These are phyloP conservation scores for Chalcosyrphus nemorum DNA, from an alignment of 2,888 invertebrate species.

Conservation along the genomic window DNA sequence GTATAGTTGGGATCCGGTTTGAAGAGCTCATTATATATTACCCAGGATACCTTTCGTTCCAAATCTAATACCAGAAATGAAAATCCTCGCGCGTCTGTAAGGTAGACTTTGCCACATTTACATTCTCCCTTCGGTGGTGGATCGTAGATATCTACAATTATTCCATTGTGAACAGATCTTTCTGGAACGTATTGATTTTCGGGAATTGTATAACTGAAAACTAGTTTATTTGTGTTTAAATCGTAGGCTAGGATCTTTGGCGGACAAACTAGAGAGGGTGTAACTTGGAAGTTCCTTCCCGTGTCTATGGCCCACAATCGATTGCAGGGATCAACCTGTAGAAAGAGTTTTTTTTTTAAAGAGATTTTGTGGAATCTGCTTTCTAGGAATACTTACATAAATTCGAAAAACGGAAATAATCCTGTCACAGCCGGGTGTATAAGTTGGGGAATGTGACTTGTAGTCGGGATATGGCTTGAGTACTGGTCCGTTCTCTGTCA, in stretches of 20 bases:
- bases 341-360: background rate
- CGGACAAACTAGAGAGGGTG: slow-evolving; percentile 15
- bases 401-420: slow-evolving; percentile 61
- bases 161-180: slow-evolving; percentile 41
- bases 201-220: slow-evolving; percentile 35
- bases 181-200: slow-evolving; percentile 46
- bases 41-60: slow-evolving; percentile 18
- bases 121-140: slow-evolving; percentile 81
- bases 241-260: slow-evolving; percentile 52
- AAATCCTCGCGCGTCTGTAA: slow-evolving; percentile 85
- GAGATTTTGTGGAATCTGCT: background rate
- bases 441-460: slow-evolving; percentile 21
- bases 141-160: slow-evolving; percentile 82
- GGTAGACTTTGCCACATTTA: slow-evolving; percentile 85
- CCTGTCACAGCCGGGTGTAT: background rate
- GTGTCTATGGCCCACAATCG: slow-evolving; percentile 55
- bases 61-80: slow-evolving; percentile 79
- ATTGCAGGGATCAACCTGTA: slow-evolving; percentile 43
- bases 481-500: slow-evolving; percentile 18
- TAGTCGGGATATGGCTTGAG: slow-evolving; percentile 48
- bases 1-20: slow-evolving; percentile 30
- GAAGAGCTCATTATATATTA: slow-evolving; percentile 39
- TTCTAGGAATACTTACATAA: slow-evolving; percentile 1
- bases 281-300: slow-evolving; percentile 32
- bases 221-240: slow-evolving; percentile 19